Percentiles rank a stretch among this genome's conserved stretches.
Conservation (phyloP, 2,888 invertebrate genomes). For the Hipparchia semele region DNA sequence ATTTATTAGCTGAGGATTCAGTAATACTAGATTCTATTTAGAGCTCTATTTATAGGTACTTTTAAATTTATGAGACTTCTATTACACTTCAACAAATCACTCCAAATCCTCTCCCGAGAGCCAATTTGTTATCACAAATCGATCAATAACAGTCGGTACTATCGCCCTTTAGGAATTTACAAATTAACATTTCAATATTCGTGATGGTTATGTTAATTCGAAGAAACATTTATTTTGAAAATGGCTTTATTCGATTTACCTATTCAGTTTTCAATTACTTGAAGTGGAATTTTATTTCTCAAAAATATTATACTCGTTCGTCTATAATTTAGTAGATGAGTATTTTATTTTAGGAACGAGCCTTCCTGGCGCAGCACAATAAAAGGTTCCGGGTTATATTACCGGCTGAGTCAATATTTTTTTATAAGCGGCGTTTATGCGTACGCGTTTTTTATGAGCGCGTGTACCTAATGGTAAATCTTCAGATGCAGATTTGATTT, state of each 20-base stretch:
- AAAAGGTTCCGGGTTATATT: not conserved
- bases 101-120: slow-evolving; percentile 30
- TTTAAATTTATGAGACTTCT: not conserved
- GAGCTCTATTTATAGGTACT: too few species aligned
- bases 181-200: slow-evolving; percentile 45
- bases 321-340: not conserved
- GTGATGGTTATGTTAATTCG: slow-evolving; percentile 41
- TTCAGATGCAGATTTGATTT: too few species aligned
- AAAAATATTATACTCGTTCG: not conserved
- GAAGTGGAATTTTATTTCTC: not conserved
- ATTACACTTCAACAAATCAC: slow-evolving; percentile 24
- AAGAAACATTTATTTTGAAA: slow-evolving; percentile 33
- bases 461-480: too few species aligned
- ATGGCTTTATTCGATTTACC: slow-evolving; percentile 32
- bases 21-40: too few species aligned
- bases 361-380: not conserved
- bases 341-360: not conserved
- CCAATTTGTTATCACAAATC: slow-evolving; percentile 43
- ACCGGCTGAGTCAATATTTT: too few species aligned
- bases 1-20: too few species aligned
- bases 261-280: slow-evolving; percentile 13
- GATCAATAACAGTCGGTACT: slow-evolving; percentile 36
- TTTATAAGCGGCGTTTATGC: too few species aligned
- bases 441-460: too few species aligned
- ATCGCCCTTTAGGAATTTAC: slow-evolving; percentile 38